Conservation (phyloP, 2,797 vertebrate genomes). For the Smutsia temminckii region DNA sequence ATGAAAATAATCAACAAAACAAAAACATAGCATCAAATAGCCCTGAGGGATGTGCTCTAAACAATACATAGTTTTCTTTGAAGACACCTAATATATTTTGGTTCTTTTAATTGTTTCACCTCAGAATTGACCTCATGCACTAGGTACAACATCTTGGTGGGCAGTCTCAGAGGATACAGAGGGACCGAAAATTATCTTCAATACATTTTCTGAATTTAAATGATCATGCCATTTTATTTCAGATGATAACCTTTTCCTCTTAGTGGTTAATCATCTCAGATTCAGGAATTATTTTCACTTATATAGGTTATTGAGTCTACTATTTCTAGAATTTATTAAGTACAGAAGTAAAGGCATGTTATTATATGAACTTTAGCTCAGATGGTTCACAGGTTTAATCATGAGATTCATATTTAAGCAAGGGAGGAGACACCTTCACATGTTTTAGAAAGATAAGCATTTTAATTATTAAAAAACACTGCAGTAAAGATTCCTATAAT, state of each 20-base stretch:
- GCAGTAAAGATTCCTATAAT: background rate
- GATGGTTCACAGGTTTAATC: background rate
- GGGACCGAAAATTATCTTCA: background rate
- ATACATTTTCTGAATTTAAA: background rate
- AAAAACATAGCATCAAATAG: background rate
- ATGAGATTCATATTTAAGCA: background rate
- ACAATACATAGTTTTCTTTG: background rate
- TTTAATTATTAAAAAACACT: background rate
- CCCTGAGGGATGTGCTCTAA: background rate
- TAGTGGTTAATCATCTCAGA: background rate
- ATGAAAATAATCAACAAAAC: background rate
- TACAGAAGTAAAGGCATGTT: background rate
- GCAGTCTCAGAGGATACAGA: background rate
- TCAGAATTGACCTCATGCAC: background rate
- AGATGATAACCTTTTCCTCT: background rate
- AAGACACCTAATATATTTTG: background rate
- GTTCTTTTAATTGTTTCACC: background rate
- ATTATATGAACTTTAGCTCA: background rate
- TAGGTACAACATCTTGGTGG: background rate
- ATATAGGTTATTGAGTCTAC: background rate
- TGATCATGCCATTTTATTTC: background rate
- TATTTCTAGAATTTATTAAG: background rate
- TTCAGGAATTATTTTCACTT: background rate
- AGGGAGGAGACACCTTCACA: background rate
- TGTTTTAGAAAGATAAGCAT: background rate